Base-by-base conservation (phyloP, 2,888 invertebrate species). In the Oegoconia quadripuncta region DNA sequence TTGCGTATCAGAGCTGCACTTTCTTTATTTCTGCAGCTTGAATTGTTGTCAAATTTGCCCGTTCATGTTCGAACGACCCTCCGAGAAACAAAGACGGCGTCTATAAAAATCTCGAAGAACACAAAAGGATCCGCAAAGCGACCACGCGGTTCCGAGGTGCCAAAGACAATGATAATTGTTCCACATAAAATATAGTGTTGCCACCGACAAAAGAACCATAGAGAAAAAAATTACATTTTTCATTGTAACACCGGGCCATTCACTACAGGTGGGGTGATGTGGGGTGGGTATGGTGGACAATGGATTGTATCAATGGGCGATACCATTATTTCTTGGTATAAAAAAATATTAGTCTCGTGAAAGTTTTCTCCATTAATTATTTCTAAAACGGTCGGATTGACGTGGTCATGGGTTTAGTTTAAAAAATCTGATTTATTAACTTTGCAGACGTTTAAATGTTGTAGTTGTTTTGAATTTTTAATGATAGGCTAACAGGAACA, bases 111-210 rank as follows among this genome's bases (percentile, higher is more conserved):
- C 58, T 65, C 52, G 44, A 52, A 52, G 41, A 42, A 42, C 48
- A 66, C 69, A 74, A 71, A 64, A 54, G 57, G 55, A 51, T 61
- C 49, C 54, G 55, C 52, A 58, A 48, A 57, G 62, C 61, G 66
- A 78, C 74, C 77, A 60, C 75, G 70, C 61, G 63, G 66, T 63
- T 68, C 70, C 46, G 55, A 81, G 82, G 83, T 83, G 86, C 70
- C 78, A 86, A 86, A 87, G 81, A 87, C 87, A 86, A 87, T 84
- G 86, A 78, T 86, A 84, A 86, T 86, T 86, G 87, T 86, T 78
- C 82, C 77, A 76, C 71, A 69, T 84, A 83, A 86, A 80, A 82
- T 86, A 86, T 87, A 81, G 84, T 74, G 75, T 75, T 80, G 82
- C 82, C 80, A 80, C 82, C 75, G 86, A 82, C 82, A 86, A 86